A percentile compares a stretch with the other conserved stretches of the same genome.
Conservation (phyloP, 2,797 vertebrate genomes). For the Borostomias antarcticus region DNA sequence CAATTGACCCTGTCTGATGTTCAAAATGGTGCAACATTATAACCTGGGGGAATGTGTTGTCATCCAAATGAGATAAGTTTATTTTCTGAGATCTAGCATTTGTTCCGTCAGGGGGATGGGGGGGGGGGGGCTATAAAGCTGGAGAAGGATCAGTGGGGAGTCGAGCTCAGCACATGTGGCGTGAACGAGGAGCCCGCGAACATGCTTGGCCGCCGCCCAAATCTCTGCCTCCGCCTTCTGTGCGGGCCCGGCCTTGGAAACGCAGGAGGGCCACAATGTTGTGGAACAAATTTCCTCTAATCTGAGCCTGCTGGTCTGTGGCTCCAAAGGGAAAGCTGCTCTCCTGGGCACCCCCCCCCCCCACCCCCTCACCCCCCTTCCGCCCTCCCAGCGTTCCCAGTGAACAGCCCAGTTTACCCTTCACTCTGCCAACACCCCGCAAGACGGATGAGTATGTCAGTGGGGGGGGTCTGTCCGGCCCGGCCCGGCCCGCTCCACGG, state of each 20-base stretch:
- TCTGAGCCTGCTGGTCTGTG: constrained; percentile 82
- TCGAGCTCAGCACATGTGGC: constrained; percentile 82
- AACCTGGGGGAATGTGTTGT: constrained; percentile 92
- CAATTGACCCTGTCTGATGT: constrained; percentile 80
- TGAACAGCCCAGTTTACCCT: constrained; percentile 71
- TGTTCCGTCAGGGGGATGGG: constrained; percentile 92
- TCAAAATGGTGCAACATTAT: constrained; percentile 84
- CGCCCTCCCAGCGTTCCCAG: constrained; percentile 50
- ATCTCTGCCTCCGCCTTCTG: constrained; percentile 93
- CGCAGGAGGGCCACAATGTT: constrained; percentile 86
- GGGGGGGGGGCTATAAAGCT: constrained; percentile 88
- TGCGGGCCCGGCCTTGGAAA: constrained; percentile 82
- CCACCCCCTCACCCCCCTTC: constrained; percentile 35
- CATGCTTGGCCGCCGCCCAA: constrained; percentile 88
- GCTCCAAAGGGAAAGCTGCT: constrained; percentile 74
- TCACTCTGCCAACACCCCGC: constrained; percentile 68
- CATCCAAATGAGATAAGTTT: constrained; percentile 98
- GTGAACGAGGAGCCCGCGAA: constrained; percentile 76
- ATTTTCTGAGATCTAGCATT: constrained; percentile 91
- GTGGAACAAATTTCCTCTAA: constrained; percentile 90
- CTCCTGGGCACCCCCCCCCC: constrained; percentile 68
- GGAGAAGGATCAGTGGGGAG: constrained; percentile 83
- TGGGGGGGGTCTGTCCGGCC: constrained; percentile 58
- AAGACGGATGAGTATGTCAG: constrained; percentile 70
- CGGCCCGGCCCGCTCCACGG: constrained; percentile 45